Evolutionary conservation across 2,888 invertebrate species (phyloP), one percentile per base, ranked within the genome.

Genomic region (Anodontia alba): DNA sequence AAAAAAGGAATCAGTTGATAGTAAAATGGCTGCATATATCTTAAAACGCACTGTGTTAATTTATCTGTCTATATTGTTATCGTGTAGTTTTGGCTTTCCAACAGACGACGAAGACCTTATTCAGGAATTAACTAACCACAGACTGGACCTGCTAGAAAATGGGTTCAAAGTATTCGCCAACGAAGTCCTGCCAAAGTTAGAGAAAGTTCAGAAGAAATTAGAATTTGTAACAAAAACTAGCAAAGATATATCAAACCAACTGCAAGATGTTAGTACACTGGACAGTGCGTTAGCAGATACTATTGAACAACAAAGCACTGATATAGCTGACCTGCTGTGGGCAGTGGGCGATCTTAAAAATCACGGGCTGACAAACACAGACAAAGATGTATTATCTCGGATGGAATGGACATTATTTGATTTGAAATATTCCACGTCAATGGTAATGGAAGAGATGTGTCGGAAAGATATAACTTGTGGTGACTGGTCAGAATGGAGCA

Each of bases 391-490:
- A 1, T 33, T 62, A 20, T 1, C 79, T 1, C 76, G 78, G 57
- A 42, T 84, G 10, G 76, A 84, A 46, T 85, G 84, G 84, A 85
- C 81, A 23, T 54, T 82, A 12, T 85, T 77, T 70, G 84, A 85
- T 68, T 54, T 85, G 69, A 85, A 82, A 51, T 49, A 76, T 20
- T 69, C 78, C 0, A 78, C 77, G 29, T 36, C 46, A 12, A 68
- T 68, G 17, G 66, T 85, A 1, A 72, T 80, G 43, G 84, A 81
- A 43, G 84, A 85, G 0, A 46, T 78, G 10, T 85, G 84, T 51
- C 42, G 62, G 3, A 68, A 73, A 31, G 70, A 76, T 20, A 73
- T 70, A 1, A 51, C 54, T 17, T 85, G 84, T 43, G n/a, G 20
- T 0, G 80, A 75, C 0, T 85, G 84, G 84, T 33, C 76, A 17